Conservation (phyloP, 2,113 vertebrate species). For the Saguinus imperator region DNA sequence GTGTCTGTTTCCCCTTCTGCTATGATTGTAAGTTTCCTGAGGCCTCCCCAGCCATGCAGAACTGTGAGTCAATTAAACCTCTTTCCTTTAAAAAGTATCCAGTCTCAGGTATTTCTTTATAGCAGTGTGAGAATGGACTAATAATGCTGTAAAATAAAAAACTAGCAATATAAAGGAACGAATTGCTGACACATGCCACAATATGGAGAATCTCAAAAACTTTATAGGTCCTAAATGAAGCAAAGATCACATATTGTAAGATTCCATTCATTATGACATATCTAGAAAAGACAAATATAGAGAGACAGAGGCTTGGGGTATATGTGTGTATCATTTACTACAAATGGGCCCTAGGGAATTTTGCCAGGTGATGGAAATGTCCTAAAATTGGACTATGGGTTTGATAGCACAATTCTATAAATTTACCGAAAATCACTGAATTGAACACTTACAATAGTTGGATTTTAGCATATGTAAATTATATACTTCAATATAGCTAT, state of each 20-base stretch:
- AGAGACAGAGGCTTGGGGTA: not conserved
- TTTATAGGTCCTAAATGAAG: slow-evolving; percentile 5
- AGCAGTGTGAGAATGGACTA: no score
- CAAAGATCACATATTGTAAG: not conserved
- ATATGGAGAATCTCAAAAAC: slow-evolving; percentile 7
- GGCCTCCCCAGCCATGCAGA: no score
- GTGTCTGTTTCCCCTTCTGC: no score
- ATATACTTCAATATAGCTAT: not conserved
- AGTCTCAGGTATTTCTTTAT: no score
- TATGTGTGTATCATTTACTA: not conserved
- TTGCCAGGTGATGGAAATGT: not conserved
- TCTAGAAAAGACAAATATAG: slow-evolving; percentile 32
- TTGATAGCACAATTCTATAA: not conserved
- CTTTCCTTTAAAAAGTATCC: no score
- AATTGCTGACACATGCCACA: not conserved
- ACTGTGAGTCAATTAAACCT: no score
- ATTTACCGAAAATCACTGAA: slow-evolving; percentile 3
- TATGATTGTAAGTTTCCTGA: no score
- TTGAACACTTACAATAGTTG: not conserved
- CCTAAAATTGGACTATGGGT: not conserved
- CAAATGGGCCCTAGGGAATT: not conserved
- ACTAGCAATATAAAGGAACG: slow-evolving; percentile 10
- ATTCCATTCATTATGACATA: slow-evolving; percentile 14
- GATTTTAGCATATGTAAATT: slow-evolving; percentile 31
- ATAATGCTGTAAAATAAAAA: not conserved